A percentile compares a stretch with the other conserved stretches of the same genome.
These are phyloP conservation scores for Akabosia matsudoensis DNA, from an alignment of 1,140 invertebrate species.

Conservation along the genomic window DNA sequence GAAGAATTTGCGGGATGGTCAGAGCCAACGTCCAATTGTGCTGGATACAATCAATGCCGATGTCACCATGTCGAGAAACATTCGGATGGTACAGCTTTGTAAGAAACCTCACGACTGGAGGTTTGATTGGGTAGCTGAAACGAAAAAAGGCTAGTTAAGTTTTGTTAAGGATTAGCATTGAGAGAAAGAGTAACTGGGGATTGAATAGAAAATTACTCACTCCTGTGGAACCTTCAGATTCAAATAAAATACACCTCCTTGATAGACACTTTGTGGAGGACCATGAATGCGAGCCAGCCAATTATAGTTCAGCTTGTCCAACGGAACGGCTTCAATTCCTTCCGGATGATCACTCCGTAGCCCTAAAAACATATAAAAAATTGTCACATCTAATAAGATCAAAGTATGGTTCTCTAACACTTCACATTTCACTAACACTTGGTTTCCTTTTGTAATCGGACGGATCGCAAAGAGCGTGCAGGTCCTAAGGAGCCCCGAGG, in stretches of 20 bases:
- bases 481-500: neutral
- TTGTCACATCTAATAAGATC: too few relatives aligned
- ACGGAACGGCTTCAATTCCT: conserved; percentile 80
- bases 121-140: conserved; percentile 82
- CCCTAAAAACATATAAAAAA: conserved; percentile 49
- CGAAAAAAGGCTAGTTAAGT: conserved; percentile 45
- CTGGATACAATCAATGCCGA: conserved; percentile 90
- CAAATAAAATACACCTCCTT: conserved; percentile 90
- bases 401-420: neutral
- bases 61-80: conserved; percentile 90
- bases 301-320: conserved; percentile 76
- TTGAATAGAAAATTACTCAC: conserved; percentile 50
- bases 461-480: neutral
- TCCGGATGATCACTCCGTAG: conserved; percentile 78
- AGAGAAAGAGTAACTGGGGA: too few relatives aligned
- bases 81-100: conserved; percentile 93
- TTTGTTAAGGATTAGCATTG: too few relatives aligned
- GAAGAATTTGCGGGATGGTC: conserved; percentile 83
- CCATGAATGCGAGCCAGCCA: conserved; percentile 90
- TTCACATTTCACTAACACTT: conserved; percentile 57
- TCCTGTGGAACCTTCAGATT: conserved; percentile 80
- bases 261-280: conserved; percentile 83
- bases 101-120: conserved; percentile 81
- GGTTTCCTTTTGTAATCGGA: conserved; percentile 64
- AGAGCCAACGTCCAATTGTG: conserved; percentile 93